Percentiles rank a stretch among this genome's conserved stretches.
Conservation (phyloP, 2,888 invertebrate species). For the Argyresthia goedartella region DNA sequence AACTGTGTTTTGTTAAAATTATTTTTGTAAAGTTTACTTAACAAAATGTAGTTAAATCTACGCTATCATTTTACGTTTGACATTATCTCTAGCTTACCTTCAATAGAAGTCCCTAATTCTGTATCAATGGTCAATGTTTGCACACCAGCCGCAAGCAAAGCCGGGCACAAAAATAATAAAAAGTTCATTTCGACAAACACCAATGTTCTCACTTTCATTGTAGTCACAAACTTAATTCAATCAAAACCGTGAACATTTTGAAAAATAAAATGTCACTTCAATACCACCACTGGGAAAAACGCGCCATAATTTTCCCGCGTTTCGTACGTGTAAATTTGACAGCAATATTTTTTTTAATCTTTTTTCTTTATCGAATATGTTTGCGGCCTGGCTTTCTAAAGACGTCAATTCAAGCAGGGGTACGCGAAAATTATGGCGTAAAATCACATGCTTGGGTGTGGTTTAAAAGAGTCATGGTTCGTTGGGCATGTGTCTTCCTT, state of each 20-base stretch:
- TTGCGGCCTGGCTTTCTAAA: background rate
- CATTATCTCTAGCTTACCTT: conserved; percentile 34
- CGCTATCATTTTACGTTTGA: background rate
- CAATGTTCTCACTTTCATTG: conserved; percentile 20
- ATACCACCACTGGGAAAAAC: conserved; percentile 9
- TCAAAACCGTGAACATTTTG: background rate
- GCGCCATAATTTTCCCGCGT: conserved; percentile 16
- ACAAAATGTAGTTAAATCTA: too few relatives aligned
- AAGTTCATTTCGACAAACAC: conserved; percentile 43
- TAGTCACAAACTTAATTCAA: background rate
- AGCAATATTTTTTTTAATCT: background rate
- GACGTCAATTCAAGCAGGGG: conserved; percentile 32
- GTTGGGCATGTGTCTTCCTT: conserved; percentile 44
- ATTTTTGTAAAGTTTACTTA: too few relatives aligned
- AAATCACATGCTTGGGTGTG: conserved; percentile 44
- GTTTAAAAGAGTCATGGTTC: conserved; percentile 34
- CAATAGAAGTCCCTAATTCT: conserved; percentile 55
- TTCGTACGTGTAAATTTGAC: conserved; percentile 1
- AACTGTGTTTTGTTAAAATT: too few relatives aligned
- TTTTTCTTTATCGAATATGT: background rate
- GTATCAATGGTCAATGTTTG: conserved; percentile 57
- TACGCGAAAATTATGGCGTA: conserved; percentile 58
- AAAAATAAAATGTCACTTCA: background rate
- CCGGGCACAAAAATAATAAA: conserved; percentile 46
- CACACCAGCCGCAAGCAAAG: conserved; percentile 44